Evolutionary conservation across 2,113 vertebrate species (phyloP).

Genomic region (Coregonus clupeaformis): DNA sequence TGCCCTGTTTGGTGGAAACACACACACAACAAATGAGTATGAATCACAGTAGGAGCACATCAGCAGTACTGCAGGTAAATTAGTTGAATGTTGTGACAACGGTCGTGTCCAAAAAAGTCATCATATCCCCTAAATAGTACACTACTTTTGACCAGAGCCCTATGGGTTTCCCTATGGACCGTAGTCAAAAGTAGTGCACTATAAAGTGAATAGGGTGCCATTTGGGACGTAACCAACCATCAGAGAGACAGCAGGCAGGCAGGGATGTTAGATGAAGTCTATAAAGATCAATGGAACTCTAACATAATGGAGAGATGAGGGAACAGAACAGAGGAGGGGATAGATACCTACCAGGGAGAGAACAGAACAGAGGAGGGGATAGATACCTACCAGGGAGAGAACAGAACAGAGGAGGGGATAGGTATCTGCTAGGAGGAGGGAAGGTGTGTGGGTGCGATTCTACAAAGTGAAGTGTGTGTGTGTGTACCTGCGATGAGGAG

Average conservation of each 20-base stretch:
- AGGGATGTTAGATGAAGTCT: background rate
- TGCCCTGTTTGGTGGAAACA: slow-evolving; percentile 80
- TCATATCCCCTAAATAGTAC: too few relatives aligned
- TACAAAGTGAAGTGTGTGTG: too few relatives aligned
- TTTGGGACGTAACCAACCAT: background rate
- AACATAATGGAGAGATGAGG: background rate
- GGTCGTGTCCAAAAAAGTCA: background rate
- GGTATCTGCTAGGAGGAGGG: too few relatives aligned
- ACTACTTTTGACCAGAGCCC: too few relatives aligned
- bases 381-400: too few relatives aligned
- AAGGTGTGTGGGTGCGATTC: too few relatives aligned
- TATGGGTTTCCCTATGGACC: background rate
- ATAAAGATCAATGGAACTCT: too few relatives aligned
- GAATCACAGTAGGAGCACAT: slow-evolving; percentile 42
- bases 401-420: too few relatives aligned
- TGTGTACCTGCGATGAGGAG: slow-evolving; percentile 90
- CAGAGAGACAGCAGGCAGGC: too few relatives aligned
- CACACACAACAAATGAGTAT: slow-evolving; percentile 14
- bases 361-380: too few relatives aligned
- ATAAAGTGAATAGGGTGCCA: slow-evolving; percentile 59
- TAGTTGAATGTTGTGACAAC: slow-evolving; percentile 46
- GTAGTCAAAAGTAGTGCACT: slow-evolving; percentile 46
- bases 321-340: too few relatives aligned
- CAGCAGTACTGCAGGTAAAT: slow-evolving; percentile 21
- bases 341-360: too few relatives aligned